Conservation (phyloP, 2,113 vertebrate genomes). For the Tenebrosternarchus preto region DNA sequence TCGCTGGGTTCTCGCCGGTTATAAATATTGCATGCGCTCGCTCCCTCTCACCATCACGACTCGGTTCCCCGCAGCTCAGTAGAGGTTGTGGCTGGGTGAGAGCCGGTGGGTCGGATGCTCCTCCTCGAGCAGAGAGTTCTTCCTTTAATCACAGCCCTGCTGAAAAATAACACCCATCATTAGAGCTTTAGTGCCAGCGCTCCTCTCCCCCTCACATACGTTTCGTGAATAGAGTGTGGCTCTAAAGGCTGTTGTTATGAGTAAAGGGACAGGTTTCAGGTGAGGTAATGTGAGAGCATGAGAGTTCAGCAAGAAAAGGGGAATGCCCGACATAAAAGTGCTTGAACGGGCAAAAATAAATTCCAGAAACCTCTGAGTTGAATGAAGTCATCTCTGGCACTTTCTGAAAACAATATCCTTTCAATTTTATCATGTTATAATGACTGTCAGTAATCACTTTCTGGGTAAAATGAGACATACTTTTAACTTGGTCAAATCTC, state of each 20-base stretch:
- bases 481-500: not conserved
- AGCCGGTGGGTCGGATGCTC: not conserved
- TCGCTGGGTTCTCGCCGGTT: slow-evolving; percentile 20
- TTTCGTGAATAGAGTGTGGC: slow-evolving; percentile 7
- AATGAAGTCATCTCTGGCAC: not conserved
- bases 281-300: slow-evolving; percentile 47
- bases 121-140: not conserved
- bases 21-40: slow-evolving; percentile 49
- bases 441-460: not conserved
- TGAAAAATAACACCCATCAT: not conserved
- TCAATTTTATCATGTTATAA: not conserved
- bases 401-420: not conserved
- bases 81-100: not conserved
- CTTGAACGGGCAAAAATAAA: not conserved
- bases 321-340: not conserved
- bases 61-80: slow-evolving; percentile 16
- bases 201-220: not conserved
- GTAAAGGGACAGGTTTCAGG: slow-evolving; percentile 23
- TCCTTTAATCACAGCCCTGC: not conserved
- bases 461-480: not conserved
- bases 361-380: not conserved
- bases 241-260: not conserved
- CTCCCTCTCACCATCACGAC: slow-evolving; percentile 34
- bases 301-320: slow-evolving; percentile 21
- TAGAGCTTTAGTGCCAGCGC: not conserved